A percentile compares a stretch with the other conserved stretches of the same genome.
Conservation (phyloP, 1,140 invertebrate genomes). For the Neelides sp. region DNA sequence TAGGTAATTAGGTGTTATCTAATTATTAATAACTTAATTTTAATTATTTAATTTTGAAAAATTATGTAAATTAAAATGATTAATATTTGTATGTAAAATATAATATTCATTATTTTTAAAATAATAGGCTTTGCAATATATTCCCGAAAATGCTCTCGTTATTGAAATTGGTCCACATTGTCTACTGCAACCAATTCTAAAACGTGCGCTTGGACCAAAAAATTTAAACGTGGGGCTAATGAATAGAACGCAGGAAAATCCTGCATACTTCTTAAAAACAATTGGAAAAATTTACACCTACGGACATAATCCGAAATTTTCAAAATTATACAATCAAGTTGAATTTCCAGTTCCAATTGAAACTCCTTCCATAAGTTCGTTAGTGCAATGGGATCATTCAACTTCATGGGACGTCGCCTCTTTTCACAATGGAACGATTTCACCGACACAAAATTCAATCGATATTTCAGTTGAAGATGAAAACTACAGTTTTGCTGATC, state of each 20-base stretch:
- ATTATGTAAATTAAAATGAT: no score
- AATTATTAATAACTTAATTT: no score
- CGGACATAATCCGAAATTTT: conserved; percentile 61
- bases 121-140: conserved; percentile 52
- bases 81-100: no score
- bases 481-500: conserved; percentile 61
- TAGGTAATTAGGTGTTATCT: no score
- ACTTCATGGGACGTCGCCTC: conserved; percentile 61
- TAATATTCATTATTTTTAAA: no score
- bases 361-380: conserved; percentile 72
- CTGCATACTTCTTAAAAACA: conserved; percentile 52
- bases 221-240: conserved; percentile 59
- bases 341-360: conserved; percentile 75
- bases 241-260: conserved; percentile 57
- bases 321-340: conserved; percentile 58
- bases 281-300: conserved; percentile 71
- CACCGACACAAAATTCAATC: conserved; percentile 61
- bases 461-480: conserved; percentile 56
- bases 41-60: no score
- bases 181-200: conserved; percentile 73
- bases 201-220: conserved; percentile 48
- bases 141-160: conserved; percentile 75
- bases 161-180: conserved; percentile 89
- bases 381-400: conserved; percentile 83
- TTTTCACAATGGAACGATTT: conserved; percentile 41